Evolutionary conservation across 2,888 invertebrate species (phyloP).

Genomic region (Hypsopygia costalis): DNA sequence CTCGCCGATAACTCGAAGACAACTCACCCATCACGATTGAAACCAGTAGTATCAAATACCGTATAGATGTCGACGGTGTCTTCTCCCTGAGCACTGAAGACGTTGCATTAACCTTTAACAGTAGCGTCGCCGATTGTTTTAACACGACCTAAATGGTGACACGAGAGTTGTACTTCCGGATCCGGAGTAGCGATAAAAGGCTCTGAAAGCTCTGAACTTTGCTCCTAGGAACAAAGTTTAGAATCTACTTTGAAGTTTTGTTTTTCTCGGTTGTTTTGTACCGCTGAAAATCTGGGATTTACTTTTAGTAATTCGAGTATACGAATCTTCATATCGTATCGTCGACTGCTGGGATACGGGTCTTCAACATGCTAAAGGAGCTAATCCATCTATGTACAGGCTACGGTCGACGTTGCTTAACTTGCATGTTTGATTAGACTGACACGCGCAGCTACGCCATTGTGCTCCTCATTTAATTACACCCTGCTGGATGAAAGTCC

Average conservation of each 20-base stretch:
- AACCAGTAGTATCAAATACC: too few relatives aligned
- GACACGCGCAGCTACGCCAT: too few relatives aligned
- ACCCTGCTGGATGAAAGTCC: too few relatives aligned
- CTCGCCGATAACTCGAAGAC: not conserved
- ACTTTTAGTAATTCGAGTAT: too few relatives aligned
- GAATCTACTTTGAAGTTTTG: not conserved
- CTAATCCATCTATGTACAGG: too few relatives aligned
- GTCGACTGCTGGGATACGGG: too few relatives aligned
- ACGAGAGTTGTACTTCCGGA: not conserved
- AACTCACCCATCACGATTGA: not conserved
- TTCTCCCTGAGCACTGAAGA: slow-evolving; percentile 18
- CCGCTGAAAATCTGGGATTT: too few relatives aligned
- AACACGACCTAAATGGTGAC: slow-evolving; percentile 45
- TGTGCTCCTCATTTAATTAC: too few relatives aligned
- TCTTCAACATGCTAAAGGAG: too few relatives aligned
- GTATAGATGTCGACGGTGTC: slow-evolving; percentile 2
- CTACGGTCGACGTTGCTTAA: too few relatives aligned
- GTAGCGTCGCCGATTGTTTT: slow-evolving; percentile 27
- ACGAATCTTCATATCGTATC: too few relatives aligned
- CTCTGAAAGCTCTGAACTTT: not conserved
- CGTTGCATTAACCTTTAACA: slow-evolving; percentile 46
- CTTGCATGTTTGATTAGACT: too few relatives aligned
- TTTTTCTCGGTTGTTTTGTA: not conserved
- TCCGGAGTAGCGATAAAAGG: not conserved
- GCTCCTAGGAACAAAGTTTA: not conserved